Conservation (phyloP, 1,140 invertebrate species). For the Atta cephalotes region DNA sequence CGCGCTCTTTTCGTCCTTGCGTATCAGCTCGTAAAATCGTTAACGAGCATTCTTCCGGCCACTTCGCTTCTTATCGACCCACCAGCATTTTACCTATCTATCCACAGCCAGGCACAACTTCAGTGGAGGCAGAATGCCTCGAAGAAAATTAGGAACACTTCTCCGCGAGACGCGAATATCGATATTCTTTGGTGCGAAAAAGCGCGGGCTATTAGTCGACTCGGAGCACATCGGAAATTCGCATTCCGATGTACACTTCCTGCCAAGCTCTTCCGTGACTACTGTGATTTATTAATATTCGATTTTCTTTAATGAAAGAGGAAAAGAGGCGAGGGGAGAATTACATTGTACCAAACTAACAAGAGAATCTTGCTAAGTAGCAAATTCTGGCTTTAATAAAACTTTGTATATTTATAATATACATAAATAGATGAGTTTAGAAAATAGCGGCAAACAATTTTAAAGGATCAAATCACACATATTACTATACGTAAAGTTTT, state of each 20-base stretch:
- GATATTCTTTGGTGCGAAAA: constrained; percentile 32
- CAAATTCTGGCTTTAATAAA: too few relatives aligned
- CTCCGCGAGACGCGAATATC: constrained; percentile 28
- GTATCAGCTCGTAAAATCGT: constrained; percentile 58
- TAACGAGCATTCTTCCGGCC: constrained; percentile 50
- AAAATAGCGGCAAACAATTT: too few relatives aligned
- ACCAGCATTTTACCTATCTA: constrained; percentile 38
- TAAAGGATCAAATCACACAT: too few relatives aligned
- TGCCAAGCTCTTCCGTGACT: neutral
- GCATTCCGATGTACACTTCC: neutral
- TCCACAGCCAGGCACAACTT: constrained; percentile 3
- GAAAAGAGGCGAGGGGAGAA: too few relatives aligned
- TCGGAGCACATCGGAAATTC: constrained; percentile 39
- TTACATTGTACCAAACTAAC: too few relatives aligned
- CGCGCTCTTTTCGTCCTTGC: constrained; percentile 29
- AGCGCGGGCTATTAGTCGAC: constrained; percentile 29
- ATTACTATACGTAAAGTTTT: too few relatives aligned
- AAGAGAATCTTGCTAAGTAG: too few relatives aligned
- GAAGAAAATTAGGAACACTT: constrained; percentile 47
- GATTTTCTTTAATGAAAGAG: constrained; percentile 15
- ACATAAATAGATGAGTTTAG: too few relatives aligned
- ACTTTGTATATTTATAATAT: too few relatives aligned
- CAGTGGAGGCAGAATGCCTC: neutral
- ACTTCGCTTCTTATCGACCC: constrained; percentile 48
- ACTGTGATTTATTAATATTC: constrained; percentile 41